Evolutionary conservation across 2,113 vertebrate species (phyloP), one percentile per base, ranked within the genome.

Genomic region (Grammomys dolichurus): DNA sequence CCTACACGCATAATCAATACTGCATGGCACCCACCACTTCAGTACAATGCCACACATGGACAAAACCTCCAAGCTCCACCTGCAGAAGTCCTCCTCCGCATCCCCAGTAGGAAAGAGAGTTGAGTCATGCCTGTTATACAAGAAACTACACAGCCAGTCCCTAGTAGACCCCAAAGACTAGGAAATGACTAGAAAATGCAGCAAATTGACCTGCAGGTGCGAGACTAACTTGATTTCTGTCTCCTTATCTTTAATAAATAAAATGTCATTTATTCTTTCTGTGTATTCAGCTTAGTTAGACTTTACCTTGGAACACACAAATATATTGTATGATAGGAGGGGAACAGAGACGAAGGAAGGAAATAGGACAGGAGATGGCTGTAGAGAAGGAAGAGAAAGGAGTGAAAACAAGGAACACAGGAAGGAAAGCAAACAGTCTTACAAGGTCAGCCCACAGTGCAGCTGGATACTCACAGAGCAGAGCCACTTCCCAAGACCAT

Each of bases 291-390:
- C 65, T 93, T 40, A 22, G 17, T 87, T 65, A 78, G 28, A 85
- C 75, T 87, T 90, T 58, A 67, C 33, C 17, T 94, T 46, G 93
- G 89, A 36, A 77, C 22, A 85, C 58, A 58, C 73, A 93, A 82
- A 43, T 51, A 40, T 10, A 33, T 28, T 80, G 5, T 54, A 3
- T 26, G n/a, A 48, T 33, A 81, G 80, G 5, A 67, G 20, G 16
- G 26, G 51, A 17, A 86, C 67, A 56, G 51, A 93, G 33, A 96
- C 14, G 56, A 24, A 5, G 40, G 63, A 22, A 20, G 22, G 12
- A 58, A 73, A 87, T 3, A 13, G 12, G 51, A 12, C 54, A 63
- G 87, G 40, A 43, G 28, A n/a, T 36, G 73, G 11, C 3, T 40
- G 75, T 19, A 67, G 51, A 94, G 43, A 60, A 56, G 31, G 40